These are phyloP conservation scores for Drosophila aldrichi DNA, from an alignment of 2,888 invertebrate species.

Conservation along the genomic window DNA sequence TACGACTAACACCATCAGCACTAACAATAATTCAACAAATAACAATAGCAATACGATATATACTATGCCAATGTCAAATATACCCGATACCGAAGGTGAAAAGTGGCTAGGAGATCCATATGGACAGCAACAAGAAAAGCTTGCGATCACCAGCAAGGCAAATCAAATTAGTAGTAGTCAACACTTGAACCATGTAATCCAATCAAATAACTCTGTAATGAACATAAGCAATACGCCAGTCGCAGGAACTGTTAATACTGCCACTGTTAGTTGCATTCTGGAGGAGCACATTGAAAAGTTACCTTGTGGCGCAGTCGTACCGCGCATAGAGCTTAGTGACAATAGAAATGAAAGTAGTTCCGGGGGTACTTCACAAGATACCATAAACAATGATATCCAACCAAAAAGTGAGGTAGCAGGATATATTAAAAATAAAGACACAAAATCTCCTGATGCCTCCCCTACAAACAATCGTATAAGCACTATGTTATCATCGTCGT, in stretches of 20 bases:
- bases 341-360: conserved; percentile 27
- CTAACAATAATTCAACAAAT: conserved; percentile 34
- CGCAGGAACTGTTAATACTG: conserved; percentile 30
- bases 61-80: conserved; percentile 49
- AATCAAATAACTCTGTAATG: conserved; percentile 52
- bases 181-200: conserved; percentile 53
- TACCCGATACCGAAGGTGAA: conserved; percentile 53
- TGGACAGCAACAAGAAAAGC: conserved; percentile 49
- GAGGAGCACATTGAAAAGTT: conserved; percentile 54
- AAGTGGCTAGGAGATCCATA: conserved; percentile 61
- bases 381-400: conserved; percentile 42
- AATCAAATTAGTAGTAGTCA: conserved; percentile 60
- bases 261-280: conserved; percentile 25
- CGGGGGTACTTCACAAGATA: conserved; percentile 33
- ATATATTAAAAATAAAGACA: conserved; percentile 40
- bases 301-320: conserved; percentile 13
- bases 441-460: conserved; percentile 46
- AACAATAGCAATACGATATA: conserved; percentile 44
- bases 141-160: conserved; percentile 45
- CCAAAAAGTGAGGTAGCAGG: conserved; percentile 35
- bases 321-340: conserved; percentile 34
- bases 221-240: conserved; percentile 29
- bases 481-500: conserved; percentile 42
- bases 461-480: conserved; percentile 50
- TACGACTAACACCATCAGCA: conserved; percentile 39